Percentiles rank a stretch among this genome's conserved stretches.
These are phyloP conservation scores for Plebejus melissa DNA, from an alignment of 2,888 invertebrate species.

Conservation along the genomic window DNA sequence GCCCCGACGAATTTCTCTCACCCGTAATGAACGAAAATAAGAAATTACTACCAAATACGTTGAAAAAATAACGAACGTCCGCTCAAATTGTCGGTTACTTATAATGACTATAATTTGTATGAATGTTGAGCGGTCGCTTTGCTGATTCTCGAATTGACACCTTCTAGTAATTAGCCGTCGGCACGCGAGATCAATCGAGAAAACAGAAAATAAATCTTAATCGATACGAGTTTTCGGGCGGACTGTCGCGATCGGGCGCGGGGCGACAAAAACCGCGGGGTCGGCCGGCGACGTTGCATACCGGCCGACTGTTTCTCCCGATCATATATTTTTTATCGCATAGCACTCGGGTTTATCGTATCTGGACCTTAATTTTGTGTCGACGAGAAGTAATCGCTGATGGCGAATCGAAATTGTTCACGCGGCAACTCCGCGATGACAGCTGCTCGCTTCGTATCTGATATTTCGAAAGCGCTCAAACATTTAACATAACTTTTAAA, in stretches of 20 bases:
- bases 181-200: slow-evolving; percentile 60
- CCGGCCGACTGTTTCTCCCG: slow-evolving; percentile 54
- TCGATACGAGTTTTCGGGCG: slow-evolving; percentile 62
- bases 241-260: slow-evolving; percentile 49
- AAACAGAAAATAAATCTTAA: slow-evolving; percentile 64
- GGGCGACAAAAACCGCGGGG: slow-evolving; percentile 49
- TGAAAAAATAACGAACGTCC: slow-evolving; percentile 21
- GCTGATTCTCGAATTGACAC: slow-evolving; percentile 74
- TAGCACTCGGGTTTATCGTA: slow-evolving; percentile 59
- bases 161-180: slow-evolving; percentile 68
- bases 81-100: slow-evolving; percentile 30
- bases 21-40: slow-evolving; percentile 22
- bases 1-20: slow-evolving; percentile 15
- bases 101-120: slow-evolving; percentile 67
- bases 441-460: slow-evolving; percentile 55
- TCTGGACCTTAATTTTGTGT: slow-evolving; percentile 66
- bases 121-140: slow-evolving; percentile 58
- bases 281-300: slow-evolving; percentile 56
- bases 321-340: slow-evolving; percentile 54
- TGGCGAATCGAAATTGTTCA: slow-evolving; percentile 56
- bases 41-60: slow-evolving; percentile 25
- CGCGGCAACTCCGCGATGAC: slow-evolving; percentile 59
- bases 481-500: slow-evolving; percentile 28
- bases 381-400: slow-evolving; percentile 68
- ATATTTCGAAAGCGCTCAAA: slow-evolving; percentile 43